Base-by-base conservation (phyloP, 2,888 invertebrate genomes). In the Scelioninae gen. 1 region DNA sequence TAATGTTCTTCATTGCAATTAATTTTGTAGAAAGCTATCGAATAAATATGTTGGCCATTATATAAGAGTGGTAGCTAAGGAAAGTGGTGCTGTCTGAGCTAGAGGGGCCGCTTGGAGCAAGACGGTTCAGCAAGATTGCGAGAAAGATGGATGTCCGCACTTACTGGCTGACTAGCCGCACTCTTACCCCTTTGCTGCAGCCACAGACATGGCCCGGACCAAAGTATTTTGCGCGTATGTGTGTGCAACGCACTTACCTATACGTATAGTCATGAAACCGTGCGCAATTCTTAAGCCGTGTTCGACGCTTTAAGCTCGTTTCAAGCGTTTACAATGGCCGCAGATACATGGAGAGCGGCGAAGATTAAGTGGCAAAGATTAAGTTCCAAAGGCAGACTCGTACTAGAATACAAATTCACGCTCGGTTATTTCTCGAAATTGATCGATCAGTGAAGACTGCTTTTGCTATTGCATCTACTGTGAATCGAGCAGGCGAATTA, bases 141-240 rank as follows among this genome's bases (percentile, higher is more conserved):
- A 76, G 79, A 82, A 86, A 86, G 86, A 86, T 84, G 84, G 79
- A 88, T 87, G 85, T 81, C 77, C 75, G 85, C 85, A 87, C 88
- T 87, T 86, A 86, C 86, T 82, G 85, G 83, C 85, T 85, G 85
- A 86, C 85, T 86, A 78, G 80, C 74, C 82, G 32, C 32, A 55
- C 79, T 72, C 68, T 77, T 34, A 65, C 75, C 76, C 85, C 83
- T 82, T 84, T 55, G 65, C 78, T 69, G 53, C 23, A 60, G 51
- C n/a, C 45, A 43, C 43, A n/a, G 43, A 43, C 53, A 43, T 13
- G 7, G 43, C 4, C 51, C 43, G 16, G 15, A 77, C 34, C 38
- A 47, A 56, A 78, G 69, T 71, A 68, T 77, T 55, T 51, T 38
- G 51, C 49, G 63, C 10, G 11, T 49, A 13, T 29, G 43, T 74